These are phyloP conservation scores for Palythoa heliodiscus DNA, from an alignment of 92 coral and sea anemone genomes.

Conservation along the genomic window DNA sequence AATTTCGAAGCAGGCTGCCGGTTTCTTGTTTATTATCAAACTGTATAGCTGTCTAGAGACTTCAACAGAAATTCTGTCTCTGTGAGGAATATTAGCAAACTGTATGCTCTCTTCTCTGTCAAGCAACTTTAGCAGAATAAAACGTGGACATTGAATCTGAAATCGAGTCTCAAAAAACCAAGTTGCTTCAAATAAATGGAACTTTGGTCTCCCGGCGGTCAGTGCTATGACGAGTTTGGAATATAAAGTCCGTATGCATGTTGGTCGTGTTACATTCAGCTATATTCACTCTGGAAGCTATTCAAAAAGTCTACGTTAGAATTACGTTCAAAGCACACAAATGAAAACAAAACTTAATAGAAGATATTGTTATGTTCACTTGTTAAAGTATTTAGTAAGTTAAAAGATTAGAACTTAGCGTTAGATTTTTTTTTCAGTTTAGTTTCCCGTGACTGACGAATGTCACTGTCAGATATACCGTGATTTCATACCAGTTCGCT, in stretches of 20 bases:
- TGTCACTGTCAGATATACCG: not conserved
- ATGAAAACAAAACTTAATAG: not conserved
- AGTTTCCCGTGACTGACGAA: constrained; percentile 42
- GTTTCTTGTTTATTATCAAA: not conserved
- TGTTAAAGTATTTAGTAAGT: not conserved
- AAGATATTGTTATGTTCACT: not conserved
- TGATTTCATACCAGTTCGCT: constrained; percentile 8
- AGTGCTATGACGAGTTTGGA: not conserved
- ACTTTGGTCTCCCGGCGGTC: constrained; percentile 18
- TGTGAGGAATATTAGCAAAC: not conserved
- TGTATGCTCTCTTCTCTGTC: not conserved
- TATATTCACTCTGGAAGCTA: not conserved
- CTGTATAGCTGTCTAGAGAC: not conserved
- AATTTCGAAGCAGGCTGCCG: not conserved
- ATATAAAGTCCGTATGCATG: not conserved
- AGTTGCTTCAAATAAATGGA: not conserved
- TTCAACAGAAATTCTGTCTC: constrained; percentile 21
- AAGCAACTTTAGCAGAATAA: not conserved
- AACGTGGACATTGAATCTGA: not conserved
- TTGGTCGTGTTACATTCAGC: not conserved
- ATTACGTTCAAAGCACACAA: not conserved
- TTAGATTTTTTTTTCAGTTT: not conserved
- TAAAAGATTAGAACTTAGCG: not conserved
- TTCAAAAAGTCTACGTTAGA: not conserved
- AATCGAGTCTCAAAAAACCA: not conserved